Evolutionary conservation across 2,113 vertebrate species (phyloP), one percentile per base, ranked within the genome.

Genomic region (Steatornis caripensis): DNA sequence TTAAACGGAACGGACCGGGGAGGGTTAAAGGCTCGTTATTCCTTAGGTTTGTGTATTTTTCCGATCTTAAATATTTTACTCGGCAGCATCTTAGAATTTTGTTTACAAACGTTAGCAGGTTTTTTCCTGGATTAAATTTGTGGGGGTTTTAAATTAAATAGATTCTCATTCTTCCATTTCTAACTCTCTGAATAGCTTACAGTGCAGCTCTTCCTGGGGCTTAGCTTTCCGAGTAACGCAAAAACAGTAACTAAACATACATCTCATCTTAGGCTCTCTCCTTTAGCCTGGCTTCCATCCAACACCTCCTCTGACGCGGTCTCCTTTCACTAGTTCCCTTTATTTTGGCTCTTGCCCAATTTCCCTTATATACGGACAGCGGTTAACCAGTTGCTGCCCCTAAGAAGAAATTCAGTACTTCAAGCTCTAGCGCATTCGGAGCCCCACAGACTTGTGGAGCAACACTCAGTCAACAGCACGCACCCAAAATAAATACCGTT

Each of bases 311-410:
- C 86, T 96, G 94, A 97, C 96, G 92, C 26, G 34, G 90, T 96
- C 96, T 92, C 95, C 89, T 96, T 97, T 95, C 96, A 95, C 94
- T 92, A 92, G 95, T 95, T 96, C 86, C 95, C 92, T 97, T 93
- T 96, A 75, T 91, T 91, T 95, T 97, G 97, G 97, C 96, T 89
- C 61, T 65, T 79, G 43, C 57, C 91, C 97, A 96, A 79, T 85
- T 92, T 94, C 89, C 81, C 95, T 76, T 39, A 58, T 70, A 61
- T 49, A 91, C 46, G 61, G 84, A 72, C 11, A 84, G 87, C 22
- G 89, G 90, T 97, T 97, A 97, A 97, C 95, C 77, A 91, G 22
- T 94, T 97, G 61, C 32, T 95, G 80, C 12, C 94, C 49, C 2
- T 11, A 77, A 65, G 43, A 83, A 86, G n/a, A 64, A 92, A 87